Percentiles rank a stretch among this genome's conserved stretches.
These are phyloP conservation scores for Siniperca scherzeri DNA, from an alignment of 2,797 vertebrate species.

Conservation along the genomic window DNA sequence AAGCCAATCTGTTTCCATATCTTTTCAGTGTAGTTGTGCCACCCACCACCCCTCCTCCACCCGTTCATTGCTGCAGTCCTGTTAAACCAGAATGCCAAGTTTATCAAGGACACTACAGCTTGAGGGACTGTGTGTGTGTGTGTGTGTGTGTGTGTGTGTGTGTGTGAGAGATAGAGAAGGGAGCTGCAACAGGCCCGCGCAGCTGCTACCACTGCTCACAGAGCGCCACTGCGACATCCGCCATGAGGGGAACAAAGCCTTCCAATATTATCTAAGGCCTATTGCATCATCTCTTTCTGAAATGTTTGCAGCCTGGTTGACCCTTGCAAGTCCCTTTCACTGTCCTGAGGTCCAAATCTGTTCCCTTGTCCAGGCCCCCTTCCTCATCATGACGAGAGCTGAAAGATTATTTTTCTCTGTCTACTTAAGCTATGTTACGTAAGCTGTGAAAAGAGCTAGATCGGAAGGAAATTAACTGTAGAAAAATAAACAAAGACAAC, in stretches of 20 bases:
- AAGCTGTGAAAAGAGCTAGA: constrained; percentile 99
- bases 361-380: constrained; percentile 44
- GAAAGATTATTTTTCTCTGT: constrained; percentile 43
- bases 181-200: constrained; percentile 55
- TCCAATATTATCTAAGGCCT: constrained; percentile 48
- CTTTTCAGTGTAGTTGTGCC: constrained; percentile 21
- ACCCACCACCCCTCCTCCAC: constrained; percentile 47
- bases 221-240: constrained; percentile 60
- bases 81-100: constrained; percentile 70
- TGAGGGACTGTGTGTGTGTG: constrained; percentile 37
- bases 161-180: constrained; percentile 1
- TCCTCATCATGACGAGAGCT: constrained; percentile 32
- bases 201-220: constrained; percentile 57
- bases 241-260: constrained; percentile 53
- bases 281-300: constrained; percentile 57
- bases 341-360: constrained; percentile 46
- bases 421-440: constrained; percentile 70
- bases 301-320: constrained; percentile 39
- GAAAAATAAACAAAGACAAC: constrained; percentile 87
- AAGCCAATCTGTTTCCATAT: constrained; percentile 40
- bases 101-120: constrained; percentile 70
- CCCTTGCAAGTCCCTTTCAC: constrained; percentile 46
- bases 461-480: constrained; percentile 97
- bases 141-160: constrained; percentile 20
- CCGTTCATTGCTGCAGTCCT: constrained; percentile 59